A percentile compares a stretch with the other conserved stretches of the same genome.
phyloP scores from a whole-genome alignment of 2,113 vertebrate species.

The Dolichallabes microphthalmus region DNA sequence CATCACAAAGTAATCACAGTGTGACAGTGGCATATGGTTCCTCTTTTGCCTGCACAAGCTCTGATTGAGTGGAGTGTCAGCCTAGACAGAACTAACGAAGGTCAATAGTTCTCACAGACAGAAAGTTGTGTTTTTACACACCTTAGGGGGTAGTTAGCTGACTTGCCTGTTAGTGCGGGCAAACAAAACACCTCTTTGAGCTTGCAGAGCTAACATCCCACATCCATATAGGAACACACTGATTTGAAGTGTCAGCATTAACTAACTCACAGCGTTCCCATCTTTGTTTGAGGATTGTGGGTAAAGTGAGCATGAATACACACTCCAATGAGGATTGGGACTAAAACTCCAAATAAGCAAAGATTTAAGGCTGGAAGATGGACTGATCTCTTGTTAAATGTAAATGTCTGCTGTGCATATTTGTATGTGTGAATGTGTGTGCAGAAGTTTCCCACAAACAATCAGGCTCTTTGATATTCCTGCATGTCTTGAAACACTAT shows the following conservation, averaged over 20 bases:
- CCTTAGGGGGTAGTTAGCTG: slow-evolving; percentile 16
- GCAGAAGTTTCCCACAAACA: background rate
- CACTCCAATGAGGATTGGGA: background rate
- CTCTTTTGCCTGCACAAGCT: background rate
- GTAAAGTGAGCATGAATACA: slow-evolving; percentile 8
- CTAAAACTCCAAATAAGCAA: background rate
- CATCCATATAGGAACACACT: slow-evolving; percentile 10
- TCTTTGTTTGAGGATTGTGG: slow-evolving; percentile 33
- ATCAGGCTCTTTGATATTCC: background rate
- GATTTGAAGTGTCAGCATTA: background rate
- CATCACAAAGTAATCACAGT: too few relatives aligned
- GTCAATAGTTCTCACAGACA: slow-evolving; percentile 27
- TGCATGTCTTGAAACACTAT: background rate
- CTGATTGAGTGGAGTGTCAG: background rate
- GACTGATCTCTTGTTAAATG: background rate
- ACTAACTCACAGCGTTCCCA: background rate
- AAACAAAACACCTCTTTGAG: slow-evolving; percentile 20
- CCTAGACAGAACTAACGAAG: background rate
- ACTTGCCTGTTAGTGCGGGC: slow-evolving; percentile 13
- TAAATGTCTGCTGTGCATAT: slow-evolving; percentile 16
- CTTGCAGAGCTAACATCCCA: slow-evolving; percentile 12
- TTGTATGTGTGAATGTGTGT: background rate
- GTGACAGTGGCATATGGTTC: background rate
- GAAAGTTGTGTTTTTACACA: background rate
- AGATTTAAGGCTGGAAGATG: background rate